Percentiles rank a stretch among this genome's conserved stretches.
Conservation (phyloP, 2,113 vertebrate genomes). For the Zosterops lateralis region DNA sequence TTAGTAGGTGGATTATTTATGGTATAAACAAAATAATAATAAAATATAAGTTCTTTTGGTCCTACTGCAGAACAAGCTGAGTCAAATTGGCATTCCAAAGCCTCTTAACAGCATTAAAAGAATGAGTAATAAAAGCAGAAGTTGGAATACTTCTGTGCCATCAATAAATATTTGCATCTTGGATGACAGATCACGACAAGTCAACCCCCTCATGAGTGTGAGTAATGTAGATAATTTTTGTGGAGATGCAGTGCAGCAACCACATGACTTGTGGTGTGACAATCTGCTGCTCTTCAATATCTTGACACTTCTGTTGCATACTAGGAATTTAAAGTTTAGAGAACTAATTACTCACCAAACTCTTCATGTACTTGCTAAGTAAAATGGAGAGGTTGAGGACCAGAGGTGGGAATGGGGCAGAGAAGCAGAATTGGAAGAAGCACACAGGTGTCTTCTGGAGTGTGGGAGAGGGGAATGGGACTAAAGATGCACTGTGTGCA, state of each 20-base stretch:
- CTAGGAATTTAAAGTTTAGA: conserved; percentile 1
- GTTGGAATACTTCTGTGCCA: not conserved
- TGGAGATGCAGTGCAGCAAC: not conserved
- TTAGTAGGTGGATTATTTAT: not conserved
- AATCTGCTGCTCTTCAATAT: conserved; percentile 22
- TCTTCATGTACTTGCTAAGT: not conserved
- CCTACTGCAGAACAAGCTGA: not conserved
- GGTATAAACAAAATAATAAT: not conserved
- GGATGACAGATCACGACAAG: conserved; percentile 23
- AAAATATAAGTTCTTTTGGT: not conserved
- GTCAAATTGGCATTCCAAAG: not conserved
- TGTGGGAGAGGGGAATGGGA: not conserved
- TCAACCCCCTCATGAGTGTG: conserved; percentile 27
- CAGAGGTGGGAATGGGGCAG: not conserved
- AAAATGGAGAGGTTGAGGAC: not conserved
- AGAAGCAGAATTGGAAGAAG: not conserved
- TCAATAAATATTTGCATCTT: conserved; percentile 48
- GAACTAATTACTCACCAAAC: not conserved
- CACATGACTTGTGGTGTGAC: conserved; percentile 24
- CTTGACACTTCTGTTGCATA: not conserved
- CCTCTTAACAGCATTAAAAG: not conserved
- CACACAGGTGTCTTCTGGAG: not conserved
- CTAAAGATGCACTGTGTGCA: not conserved
- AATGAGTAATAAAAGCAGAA: conserved; percentile 29
- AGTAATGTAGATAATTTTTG: conserved; percentile 34